phyloP scores from a whole-genome alignment of 35 echinoderm and acorn worm genomes.

The Ptychodera flava region DNA sequence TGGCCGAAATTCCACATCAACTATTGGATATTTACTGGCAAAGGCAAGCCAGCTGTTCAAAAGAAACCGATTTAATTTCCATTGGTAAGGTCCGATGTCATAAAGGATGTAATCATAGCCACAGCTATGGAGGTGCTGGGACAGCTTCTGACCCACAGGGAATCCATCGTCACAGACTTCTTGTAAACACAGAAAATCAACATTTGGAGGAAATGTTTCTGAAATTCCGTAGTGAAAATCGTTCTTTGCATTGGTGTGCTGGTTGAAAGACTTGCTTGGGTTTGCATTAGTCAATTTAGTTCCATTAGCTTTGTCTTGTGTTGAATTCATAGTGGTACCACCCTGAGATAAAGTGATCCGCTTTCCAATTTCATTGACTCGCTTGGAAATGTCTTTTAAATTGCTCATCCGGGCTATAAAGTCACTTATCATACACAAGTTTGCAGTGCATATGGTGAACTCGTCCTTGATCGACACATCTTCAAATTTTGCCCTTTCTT shows the following conservation, averaged over 20 bases:
- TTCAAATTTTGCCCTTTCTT: neutral
- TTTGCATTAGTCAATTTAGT: too few relatives aligned
- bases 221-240: neutral
- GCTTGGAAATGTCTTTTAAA: neutral
- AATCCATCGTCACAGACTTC: constrained; percentile 61
- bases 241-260: neutral
- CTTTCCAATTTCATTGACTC: neutral
- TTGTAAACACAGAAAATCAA: constrained; percentile 92
- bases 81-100: constrained; percentile 76
- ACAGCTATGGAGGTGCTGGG: constrained; percentile 52
- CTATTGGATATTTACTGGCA: constrained; percentile 91
- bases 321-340: too few relatives aligned
- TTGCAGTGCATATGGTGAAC: neutral
- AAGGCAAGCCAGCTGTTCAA: constrained; percentile 82
- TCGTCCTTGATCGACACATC: neutral
- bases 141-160: constrained; percentile 44
- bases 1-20: constrained; percentile 86
- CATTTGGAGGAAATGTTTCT: constrained; percentile 66
- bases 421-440: neutral
- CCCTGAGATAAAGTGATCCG: neutral
- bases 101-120: constrained; percentile 73
- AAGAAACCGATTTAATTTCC: constrained; percentile 64
- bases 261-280: neutral
- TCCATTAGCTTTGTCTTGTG: too few relatives aligned
- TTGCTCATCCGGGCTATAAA: neutral